These are phyloP conservation scores for Eupeodes latifasciatus DNA, from an alignment of 2,888 invertebrate species.

Conservation along the genomic window DNA sequence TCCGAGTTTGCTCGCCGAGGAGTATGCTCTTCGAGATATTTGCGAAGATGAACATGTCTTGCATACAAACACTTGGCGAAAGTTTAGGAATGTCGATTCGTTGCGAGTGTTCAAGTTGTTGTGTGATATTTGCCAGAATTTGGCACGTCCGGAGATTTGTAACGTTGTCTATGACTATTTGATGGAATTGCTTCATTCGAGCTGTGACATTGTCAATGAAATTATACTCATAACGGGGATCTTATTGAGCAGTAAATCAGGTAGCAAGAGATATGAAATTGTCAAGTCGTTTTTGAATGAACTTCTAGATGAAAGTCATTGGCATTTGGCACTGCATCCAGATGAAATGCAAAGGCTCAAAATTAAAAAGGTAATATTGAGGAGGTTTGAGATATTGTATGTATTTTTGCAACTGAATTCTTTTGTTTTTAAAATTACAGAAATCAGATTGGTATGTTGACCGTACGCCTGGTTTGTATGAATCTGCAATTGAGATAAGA, in stretches of 20 bases:
- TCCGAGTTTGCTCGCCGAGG: constrained; percentile 85
- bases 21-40: constrained; percentile 81
- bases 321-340: constrained; percentile 81
- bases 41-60: constrained; percentile 82
- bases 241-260: constrained; percentile 77
- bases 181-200: constrained; percentile 86
- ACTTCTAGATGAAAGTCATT: constrained; percentile 81
- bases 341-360: constrained; percentile 80
- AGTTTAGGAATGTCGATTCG: constrained; percentile 86
- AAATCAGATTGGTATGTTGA: constrained; percentile 81
- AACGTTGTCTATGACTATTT: constrained; percentile 87
- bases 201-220: constrained; percentile 86
- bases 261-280: constrained; percentile 75
- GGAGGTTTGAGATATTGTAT: neutral
- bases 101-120: constrained; percentile 84
- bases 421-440: constrained; percentile 72
- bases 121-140: constrained; percentile 85
- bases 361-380: constrained; percentile 78
- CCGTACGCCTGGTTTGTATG: constrained; percentile 83
- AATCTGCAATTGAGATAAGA: constrained; percentile 83
- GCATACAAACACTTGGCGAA: constrained; percentile 85
- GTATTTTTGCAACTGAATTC: neutral
- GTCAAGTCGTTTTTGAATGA: constrained; percentile 80
- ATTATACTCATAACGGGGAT: constrained; percentile 82
- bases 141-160: constrained; percentile 85